Evolutionary conservation across 2,888 invertebrate genomes (phyloP).

Genomic region (Sepioteuthis lessoniana): DNA sequence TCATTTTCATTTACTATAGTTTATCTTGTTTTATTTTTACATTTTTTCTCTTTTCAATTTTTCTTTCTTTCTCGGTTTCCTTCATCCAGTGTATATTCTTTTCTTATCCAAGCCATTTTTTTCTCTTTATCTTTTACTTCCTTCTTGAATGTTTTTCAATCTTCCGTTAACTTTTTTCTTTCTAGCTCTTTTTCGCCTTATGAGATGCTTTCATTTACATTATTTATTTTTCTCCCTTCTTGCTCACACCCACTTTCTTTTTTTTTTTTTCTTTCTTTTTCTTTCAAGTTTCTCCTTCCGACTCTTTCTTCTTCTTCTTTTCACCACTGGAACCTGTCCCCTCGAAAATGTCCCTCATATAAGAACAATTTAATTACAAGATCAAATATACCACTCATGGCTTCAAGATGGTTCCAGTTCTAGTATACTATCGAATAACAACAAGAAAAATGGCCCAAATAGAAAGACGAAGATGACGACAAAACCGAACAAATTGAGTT

Average conservation of each 20-base stretch:
- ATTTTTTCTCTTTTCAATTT: no score
- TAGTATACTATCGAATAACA: not conserved
- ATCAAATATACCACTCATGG: constrained; percentile 11
- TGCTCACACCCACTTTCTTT: not conserved
- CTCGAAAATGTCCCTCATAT: not conserved
- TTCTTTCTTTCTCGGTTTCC: no score
- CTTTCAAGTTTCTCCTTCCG: not conserved
- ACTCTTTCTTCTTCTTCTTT: not conserved
- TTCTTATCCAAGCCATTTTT: not conserved
- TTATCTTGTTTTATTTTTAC: no score
- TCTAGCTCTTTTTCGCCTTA: not conserved
- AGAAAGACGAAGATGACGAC: not conserved
- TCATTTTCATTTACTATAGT: no score
- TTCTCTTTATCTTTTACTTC: not conserved
- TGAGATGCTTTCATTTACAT: not conserved
- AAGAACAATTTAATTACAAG: not conserved
- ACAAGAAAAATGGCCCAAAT: not conserved
- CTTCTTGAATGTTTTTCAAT: not conserved
- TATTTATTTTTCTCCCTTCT: not conserved
- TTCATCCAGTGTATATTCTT: not conserved
- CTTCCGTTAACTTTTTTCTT: not conserved
- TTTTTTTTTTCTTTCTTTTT: not conserved
- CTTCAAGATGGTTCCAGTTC: not conserved
- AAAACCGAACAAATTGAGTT: not conserved
- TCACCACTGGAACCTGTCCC: not conserved